phyloP scores from a whole-genome alignment of 2,113 vertebrate species.

The Cettia cetti region DNA sequence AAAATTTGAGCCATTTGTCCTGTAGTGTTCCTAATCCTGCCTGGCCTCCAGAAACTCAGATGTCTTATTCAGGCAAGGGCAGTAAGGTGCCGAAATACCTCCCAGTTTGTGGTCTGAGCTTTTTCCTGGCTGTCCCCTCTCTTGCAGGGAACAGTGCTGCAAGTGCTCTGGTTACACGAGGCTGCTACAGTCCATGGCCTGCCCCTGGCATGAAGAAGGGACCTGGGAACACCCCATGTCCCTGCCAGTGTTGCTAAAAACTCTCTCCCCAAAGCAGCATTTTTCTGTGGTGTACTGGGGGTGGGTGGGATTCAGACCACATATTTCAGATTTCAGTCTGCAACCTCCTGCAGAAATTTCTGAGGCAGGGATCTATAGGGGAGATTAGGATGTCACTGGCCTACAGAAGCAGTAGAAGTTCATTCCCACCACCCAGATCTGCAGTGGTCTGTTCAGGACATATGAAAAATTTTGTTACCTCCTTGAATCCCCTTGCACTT shows the following conservation, averaged over 20 bases:
- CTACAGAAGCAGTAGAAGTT: not conserved
- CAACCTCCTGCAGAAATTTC: not conserved
- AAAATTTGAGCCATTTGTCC: not conserved
- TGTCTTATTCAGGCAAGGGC: not conserved
- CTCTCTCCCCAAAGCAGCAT: not conserved
- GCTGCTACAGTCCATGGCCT: not conserved
- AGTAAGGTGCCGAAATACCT: not conserved
- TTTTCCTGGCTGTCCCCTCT: not conserved
- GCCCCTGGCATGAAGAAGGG: not conserved
- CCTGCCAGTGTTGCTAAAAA: not conserved
- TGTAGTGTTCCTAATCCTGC: not conserved
- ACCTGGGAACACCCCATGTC: rapidly evolving
- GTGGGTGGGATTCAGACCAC: not conserved
- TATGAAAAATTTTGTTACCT: not conserved
- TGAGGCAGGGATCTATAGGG: rapidly evolving
- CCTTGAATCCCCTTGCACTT: not conserved
- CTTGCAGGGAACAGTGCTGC: not conserved
- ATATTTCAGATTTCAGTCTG: not conserved
- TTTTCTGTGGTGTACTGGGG: rapidly evolving
- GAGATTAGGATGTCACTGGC: not conserved
- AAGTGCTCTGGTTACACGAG: not conserved
- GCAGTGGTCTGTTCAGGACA: not conserved
- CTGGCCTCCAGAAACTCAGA: not conserved
- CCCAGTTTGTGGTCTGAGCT: not conserved
- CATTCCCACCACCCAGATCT: not conserved